Evolutionary conservation across 1,140 invertebrate species (phyloP).

Genomic region (Cyclargus thomasi): DNA sequence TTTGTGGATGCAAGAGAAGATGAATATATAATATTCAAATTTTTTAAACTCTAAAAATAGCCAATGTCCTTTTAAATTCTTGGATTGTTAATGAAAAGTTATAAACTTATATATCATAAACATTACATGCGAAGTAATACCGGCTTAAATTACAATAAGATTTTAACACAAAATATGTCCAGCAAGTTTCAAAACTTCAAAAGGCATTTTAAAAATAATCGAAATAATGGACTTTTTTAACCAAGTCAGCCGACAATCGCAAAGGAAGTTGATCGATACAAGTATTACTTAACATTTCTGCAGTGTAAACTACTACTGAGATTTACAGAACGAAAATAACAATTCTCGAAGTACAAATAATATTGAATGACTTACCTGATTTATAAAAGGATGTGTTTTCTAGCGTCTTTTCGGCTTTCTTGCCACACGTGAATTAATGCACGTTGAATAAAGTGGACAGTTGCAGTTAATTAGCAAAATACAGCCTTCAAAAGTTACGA

Average conservation of each 20-base stretch:
- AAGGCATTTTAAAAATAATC: background rate
- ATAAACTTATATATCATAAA: too few species aligned
- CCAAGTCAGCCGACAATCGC: background rate
- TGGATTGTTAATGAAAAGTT: too few species aligned
- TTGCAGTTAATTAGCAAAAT: background rate
- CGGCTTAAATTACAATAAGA: too few species aligned
- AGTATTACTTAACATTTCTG: background rate
- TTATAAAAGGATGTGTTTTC: background rate
- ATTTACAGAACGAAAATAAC: background rate
- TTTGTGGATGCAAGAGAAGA: too few species aligned
- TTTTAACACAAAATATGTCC: too few species aligned
- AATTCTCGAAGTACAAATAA: background rate
- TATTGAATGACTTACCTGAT: constrained; percentile 4
- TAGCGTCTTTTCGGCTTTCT: background rate
- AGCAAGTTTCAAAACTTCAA: too few species aligned
- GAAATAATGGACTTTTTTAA: background rate
- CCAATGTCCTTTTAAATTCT: too few species aligned
- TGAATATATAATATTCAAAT: too few species aligned
- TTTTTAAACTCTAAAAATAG: too few species aligned
- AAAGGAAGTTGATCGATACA: background rate
- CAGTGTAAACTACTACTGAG: background rate
- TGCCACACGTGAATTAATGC: background rate
- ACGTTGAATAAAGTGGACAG: background rate
- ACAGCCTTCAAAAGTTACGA: background rate
- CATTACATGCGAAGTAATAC: too few species aligned